These are phyloP conservation scores for Clostera curtula DNA, from an alignment of 2,888 invertebrate species.

Conservation along the genomic window DNA sequence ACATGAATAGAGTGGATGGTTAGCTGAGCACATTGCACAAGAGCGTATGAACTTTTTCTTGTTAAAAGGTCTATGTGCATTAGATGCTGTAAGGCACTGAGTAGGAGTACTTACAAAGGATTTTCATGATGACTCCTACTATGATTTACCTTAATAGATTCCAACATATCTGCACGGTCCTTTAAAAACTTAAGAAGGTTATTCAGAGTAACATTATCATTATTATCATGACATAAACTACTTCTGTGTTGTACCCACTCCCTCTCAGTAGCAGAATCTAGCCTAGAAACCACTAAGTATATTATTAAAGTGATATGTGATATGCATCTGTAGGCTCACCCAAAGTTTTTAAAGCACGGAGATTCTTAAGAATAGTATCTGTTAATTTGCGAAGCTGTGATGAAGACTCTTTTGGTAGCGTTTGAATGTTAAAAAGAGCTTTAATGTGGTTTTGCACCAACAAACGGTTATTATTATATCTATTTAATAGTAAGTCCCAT, in stretches of 20 bases:
- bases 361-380: constrained; percentile 1
- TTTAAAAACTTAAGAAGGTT: neutral
- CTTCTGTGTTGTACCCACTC: constrained; percentile 3
- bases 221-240: neutral
- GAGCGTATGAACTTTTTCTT: neutral
- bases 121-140: neutral
- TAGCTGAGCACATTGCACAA: neutral
- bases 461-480: constrained; percentile 2
- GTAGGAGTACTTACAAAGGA: neutral
- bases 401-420: neutral
- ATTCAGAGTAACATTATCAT: neutral
- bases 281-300: neutral
- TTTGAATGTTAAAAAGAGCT: neutral
- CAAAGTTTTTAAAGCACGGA: constrained; percentile 1
- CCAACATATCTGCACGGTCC: neutral
- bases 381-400: neutral
- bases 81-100: neutral
- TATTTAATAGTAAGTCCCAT: constrained; percentile 1
- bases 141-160: neutral
- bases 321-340: neutral
- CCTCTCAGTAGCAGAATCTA: neutral
- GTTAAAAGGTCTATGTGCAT: neutral
- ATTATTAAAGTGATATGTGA: neutral
- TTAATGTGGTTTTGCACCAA: constrained; percentile 2
- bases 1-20: neutral